Conservation (phyloP, 2,797 vertebrate genomes). For the Uromys caudimaculatus region DNA sequence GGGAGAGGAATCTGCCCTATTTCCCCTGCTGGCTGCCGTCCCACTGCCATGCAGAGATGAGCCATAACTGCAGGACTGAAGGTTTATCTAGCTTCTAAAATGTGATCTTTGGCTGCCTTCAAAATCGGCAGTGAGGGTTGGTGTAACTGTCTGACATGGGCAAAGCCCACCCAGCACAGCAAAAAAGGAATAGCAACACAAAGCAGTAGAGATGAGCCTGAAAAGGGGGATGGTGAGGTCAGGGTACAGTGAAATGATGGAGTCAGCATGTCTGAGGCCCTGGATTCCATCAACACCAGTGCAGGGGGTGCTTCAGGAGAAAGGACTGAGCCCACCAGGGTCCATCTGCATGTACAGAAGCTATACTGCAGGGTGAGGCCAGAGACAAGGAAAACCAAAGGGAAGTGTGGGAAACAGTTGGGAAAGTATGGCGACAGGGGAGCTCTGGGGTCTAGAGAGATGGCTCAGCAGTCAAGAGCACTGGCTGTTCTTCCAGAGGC, state of each 20-base stretch:
- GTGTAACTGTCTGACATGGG: not conserved
- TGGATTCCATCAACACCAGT: not conserved
- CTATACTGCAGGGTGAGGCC: not conserved
- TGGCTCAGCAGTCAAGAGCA: not conserved
- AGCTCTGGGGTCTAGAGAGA: not conserved
- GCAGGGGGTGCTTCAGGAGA: not conserved
- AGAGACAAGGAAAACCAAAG: not conserved
- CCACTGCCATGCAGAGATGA: not conserved
- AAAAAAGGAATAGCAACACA: not conserved
- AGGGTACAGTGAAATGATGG: not conserved
- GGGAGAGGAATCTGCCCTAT: not conserved
- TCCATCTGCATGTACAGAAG: not conserved
- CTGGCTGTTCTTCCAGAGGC: not conserved
- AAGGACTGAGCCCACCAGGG: not conserved
- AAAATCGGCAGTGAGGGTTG: not conserved
- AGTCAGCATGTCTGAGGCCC: not conserved
- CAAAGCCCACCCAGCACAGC: not conserved
- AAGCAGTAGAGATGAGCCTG: not conserved
- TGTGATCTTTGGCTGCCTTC: not conserved
- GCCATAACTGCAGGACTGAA: not conserved
- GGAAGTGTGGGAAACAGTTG: not conserved
- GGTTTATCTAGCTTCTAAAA: no score
- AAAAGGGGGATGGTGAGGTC: not conserved
- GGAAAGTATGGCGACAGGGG: not conserved
- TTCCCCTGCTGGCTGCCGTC: not conserved